Evolutionary conservation across 2,113 vertebrate species (phyloP).

Genomic region (Pholis gunnellus): DNA sequence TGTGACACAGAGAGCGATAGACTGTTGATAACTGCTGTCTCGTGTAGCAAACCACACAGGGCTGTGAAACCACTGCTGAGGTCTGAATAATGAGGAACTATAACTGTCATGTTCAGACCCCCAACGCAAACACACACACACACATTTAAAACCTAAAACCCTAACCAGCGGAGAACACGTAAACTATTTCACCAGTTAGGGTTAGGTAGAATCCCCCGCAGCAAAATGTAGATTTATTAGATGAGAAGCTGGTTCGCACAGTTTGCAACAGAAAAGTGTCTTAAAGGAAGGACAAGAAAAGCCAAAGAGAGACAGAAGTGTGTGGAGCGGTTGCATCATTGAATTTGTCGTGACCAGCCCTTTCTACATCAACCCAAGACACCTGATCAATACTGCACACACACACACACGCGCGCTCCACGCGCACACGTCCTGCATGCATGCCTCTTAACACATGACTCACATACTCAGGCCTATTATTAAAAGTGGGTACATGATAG

Average conservation of each 20-base stretch:
- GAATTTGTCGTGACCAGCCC: constrained; percentile 27
- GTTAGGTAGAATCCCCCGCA: constrained; percentile 7
- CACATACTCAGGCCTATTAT: constrained; percentile 59
- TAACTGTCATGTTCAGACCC: constrained; percentile 70
- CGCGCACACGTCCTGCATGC: constrained; percentile 25
- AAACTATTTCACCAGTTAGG: neutral
- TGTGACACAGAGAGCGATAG: constrained; percentile 40
- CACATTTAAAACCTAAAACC: constrained; percentile 14
- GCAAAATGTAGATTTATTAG: constrained; percentile 16
- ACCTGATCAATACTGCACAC: constrained; percentile 57
- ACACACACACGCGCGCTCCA: neutral
- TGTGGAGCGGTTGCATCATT: constrained; percentile 37
- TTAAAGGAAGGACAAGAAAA: neutral
- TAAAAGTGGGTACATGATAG: constrained; percentile 63
- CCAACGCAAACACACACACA: constrained; percentile 6
- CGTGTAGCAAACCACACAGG: constrained; percentile 62
- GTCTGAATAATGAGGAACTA: constrained; percentile 77
- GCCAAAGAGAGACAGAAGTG: neutral
- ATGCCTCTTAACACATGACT: constrained; percentile 54
- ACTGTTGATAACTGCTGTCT: constrained; percentile 76
- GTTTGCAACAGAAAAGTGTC: neutral
- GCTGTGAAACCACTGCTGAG: constrained; percentile 76
- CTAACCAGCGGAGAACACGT: neutral
- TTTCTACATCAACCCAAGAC: constrained; percentile 27
- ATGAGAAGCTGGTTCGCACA: neutral